phyloP scores from a whole-genome alignment of 2,113 vertebrate genomes.

The Kobus ellipsiprymnus region DNA sequence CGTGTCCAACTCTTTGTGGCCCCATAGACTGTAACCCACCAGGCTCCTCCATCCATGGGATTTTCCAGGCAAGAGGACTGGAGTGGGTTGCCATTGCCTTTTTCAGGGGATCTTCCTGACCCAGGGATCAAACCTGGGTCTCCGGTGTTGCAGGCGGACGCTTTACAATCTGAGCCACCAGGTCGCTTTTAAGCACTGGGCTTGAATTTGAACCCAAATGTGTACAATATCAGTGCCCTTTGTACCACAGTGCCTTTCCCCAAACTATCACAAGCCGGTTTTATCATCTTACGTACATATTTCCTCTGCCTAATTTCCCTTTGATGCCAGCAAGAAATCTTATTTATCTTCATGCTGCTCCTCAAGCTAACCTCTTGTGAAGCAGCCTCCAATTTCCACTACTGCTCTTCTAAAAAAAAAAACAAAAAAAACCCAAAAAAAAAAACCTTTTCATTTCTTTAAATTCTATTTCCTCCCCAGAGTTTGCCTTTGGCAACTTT shows the following conservation, averaged over 20 bases:
- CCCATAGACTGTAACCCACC: background rate
- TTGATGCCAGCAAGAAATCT: background rate
- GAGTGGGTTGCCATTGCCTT: background rate
- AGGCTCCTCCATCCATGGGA: background rate
- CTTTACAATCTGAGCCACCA: background rate
- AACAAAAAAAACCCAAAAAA: too few relatives aligned
- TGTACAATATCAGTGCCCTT: background rate
- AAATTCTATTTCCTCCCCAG: background rate
- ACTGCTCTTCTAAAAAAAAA: background rate
- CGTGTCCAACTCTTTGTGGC: background rate
- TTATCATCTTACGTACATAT: background rate
- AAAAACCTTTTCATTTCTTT: background rate
- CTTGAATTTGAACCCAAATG: background rate
- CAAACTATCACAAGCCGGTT: background rate
- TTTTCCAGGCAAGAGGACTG: background rate
- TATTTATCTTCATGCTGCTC: background rate
- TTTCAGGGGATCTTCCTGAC: background rate
- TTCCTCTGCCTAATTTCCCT: background rate
- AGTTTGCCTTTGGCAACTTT: background rate
- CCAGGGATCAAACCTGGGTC: background rate
- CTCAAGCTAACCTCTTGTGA: background rate
- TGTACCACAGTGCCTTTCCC: background rate
- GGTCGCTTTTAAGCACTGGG: background rate
- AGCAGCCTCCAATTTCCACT: background rate
- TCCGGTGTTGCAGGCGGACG: fast-evolving